Evolutionary conservation across 2,113 vertebrate genomes (phyloP), one percentile per base, ranked within the genome.

Genomic region (Bufo gargarizans): DNA sequence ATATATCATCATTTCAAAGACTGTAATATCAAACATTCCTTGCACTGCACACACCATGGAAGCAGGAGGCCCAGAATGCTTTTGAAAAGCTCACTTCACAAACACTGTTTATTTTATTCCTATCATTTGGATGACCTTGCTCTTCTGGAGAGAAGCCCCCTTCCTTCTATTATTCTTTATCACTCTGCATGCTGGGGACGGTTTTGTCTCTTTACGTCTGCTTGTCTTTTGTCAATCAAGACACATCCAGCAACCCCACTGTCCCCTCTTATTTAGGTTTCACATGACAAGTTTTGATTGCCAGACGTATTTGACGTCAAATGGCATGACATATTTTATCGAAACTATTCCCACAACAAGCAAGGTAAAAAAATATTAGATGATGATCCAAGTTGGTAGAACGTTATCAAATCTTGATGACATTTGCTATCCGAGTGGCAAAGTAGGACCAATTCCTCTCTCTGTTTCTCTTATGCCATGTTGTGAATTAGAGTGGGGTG

Each of bases 31-130:
- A 94, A 94, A 94, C 92, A 90, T 91, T 92, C 93, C 92, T 93
- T 91, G 92, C 93, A 92, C 33, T 90, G 93, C 94, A 93, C 90
- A 92, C 3, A 87, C 92, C 92, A 93, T 91, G 91, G 90, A 90
- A 89, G 91, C 91, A 82, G 91, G 91, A 90, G 91, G 93, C 76
- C 92, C 92, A 92, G 91, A 94, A 89, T 91, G 92, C 91, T 59
- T 91, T 89, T 91, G 93, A 94, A 93, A 92, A 91, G 79, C 88
- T 91, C 91, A 86, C 85, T 91, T 92, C 92, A 93, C 93, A 94
- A 95, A 95, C 93, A 94, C 93, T 94, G 92, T 94, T 95, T 95
- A 93, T 93, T 92, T 94, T 95, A 93, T 95, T 95, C 94, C 93
- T 92, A 93, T 94, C 94, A 94, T 93, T 94, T 88, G 79, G 91